Evolutionary conservation across 1,140 invertebrate species (phyloP), one percentile per base, ranked within the genome.

Genomic region (Melipona quadrifasciata): DNA sequence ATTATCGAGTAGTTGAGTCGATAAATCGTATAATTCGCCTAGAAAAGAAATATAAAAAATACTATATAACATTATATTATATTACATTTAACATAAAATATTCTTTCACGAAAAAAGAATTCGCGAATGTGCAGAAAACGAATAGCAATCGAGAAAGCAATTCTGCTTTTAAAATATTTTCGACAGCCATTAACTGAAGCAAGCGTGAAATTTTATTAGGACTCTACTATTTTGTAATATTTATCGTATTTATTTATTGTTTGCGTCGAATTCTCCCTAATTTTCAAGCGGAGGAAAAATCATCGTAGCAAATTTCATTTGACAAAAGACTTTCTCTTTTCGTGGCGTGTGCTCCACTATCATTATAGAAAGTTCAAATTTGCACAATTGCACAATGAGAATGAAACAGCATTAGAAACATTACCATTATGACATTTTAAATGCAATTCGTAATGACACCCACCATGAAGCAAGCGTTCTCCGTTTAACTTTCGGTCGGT

Each of bases 321-420:
- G 39, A 47, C 6, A 47, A 47, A 47, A 10, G 16, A 80, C 88
- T 89, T 89, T 89, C 88, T 83, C 88, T n/a, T 57, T 47, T 24
- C n/a, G 19, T 16, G 27, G 53, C 27, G 21, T 57, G n/a, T 72
- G 39, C 17, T 61, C 80, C 55, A 79, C 74, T 88, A 78, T 77
- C 80, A 51, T 86, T 24, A 27, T 24, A 58, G 81, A 65, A 64
- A 86, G 72, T 74, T 86, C 47, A 74, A 87, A 80, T 83, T 86
- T 53, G 34, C 64, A 71, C 34, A 80, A 53, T 85, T 31, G 58
- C 31, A 11, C 65, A 31, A 87, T 89, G 87, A 88, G 84, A 88
- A 47, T 47, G 39, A 8, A 64, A 73, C 80, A 19, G 53, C 55
- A 17, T 71, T 70, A 39, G 34, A 65, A 57, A 68, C 76, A 17